A percentile compares a stretch with the other conserved stretches of the same genome.
These are phyloP conservation scores for Pyrrhia umbra DNA, from an alignment of 2,888 invertebrate species.

Conservation along the genomic window DNA sequence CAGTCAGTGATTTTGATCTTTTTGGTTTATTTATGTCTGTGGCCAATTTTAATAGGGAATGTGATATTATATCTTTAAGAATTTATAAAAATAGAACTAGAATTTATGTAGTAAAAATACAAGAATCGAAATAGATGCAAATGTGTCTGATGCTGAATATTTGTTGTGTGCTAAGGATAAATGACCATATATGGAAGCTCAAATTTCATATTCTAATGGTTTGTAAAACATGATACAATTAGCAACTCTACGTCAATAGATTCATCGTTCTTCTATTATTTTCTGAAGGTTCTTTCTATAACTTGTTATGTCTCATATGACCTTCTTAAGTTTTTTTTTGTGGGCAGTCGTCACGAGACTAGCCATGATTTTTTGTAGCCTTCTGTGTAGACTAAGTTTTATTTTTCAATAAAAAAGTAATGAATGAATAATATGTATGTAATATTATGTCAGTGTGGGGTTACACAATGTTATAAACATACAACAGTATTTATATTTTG, in stretches of 20 bases:
- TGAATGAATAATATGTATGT: conserved; percentile 38
- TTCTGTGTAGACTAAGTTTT: background rate
- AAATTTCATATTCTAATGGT: conserved; percentile 31
- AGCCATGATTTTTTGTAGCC: conserved; percentile 28
- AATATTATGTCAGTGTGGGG: background rate
- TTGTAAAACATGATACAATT: conserved; percentile 18
- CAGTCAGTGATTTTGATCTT: no score
- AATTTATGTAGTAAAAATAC: background rate
- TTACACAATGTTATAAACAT: background rate
- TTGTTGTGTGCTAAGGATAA: no score
- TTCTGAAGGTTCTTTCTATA: conserved; percentile 27
- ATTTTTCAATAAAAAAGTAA: background rate
- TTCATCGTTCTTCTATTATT: conserved; percentile 17
- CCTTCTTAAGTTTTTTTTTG: conserved; percentile 52
- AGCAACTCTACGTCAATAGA: conserved; percentile 12
- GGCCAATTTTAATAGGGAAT: background rate
- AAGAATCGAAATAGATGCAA: background rate
- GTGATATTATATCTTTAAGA: background rate
- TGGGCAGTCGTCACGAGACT: conserved; percentile 28
- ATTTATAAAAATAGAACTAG: background rate
- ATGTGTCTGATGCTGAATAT: background rate
- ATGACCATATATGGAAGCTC: conserved; percentile 11
- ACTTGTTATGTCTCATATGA: conserved; percentile 22
- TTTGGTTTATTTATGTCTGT: background rate
- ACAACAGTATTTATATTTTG: conserved; percentile 2